Percentiles rank a stretch among this genome's conserved stretches.
Evolutionary conservation across 2,113 vertebrate genomes (phyloP).

Genomic region (Nannobrachium achirus): DNA sequence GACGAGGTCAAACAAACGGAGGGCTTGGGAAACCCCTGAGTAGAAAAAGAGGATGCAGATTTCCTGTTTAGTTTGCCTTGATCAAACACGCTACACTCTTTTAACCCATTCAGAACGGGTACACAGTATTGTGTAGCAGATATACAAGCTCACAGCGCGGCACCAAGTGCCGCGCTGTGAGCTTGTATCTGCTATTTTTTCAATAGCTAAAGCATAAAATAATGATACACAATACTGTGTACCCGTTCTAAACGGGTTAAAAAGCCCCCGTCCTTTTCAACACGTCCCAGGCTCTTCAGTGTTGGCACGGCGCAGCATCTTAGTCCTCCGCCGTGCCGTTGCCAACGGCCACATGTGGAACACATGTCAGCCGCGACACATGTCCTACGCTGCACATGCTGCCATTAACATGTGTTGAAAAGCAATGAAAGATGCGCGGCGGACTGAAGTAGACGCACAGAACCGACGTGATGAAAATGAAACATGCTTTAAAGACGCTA

Average conservation of each 20-base stretch:
- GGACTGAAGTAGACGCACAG: conserved; percentile 42
- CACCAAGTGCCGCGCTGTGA: too few relatives aligned
- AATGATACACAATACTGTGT: too few relatives aligned
- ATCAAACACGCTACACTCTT: conserved; percentile 42
- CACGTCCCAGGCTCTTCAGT: conserved; percentile 21
- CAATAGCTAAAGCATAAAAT: too few relatives aligned
- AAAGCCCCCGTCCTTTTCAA: background rate
- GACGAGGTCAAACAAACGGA: conserved; percentile 9
- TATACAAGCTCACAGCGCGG: too few relatives aligned
- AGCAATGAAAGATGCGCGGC: conserved; percentile 23
- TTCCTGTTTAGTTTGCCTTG: conserved; percentile 19
- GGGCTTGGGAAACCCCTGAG: conserved; percentile 9
- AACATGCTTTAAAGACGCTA: background rate
- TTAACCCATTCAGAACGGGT: too few relatives aligned
- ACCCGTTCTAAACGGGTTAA: too few relatives aligned
- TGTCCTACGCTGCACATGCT: conserved; percentile 23
- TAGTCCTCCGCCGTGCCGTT: too few relatives aligned
- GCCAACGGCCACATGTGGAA: conserved; percentile 38
- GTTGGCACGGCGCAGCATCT: conserved; percentile 24
- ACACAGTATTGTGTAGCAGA: too few relatives aligned
- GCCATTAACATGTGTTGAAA: conserved; percentile 32
- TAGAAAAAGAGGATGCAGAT: conserved; percentile 12
- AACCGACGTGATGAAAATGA: conserved; percentile 10
- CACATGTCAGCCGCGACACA: conserved; percentile 30
- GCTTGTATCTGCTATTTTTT: too few relatives aligned